Conservation (phyloP, 2,113 vertebrate species). For the Hemiscyllium ocellatum region DNA sequence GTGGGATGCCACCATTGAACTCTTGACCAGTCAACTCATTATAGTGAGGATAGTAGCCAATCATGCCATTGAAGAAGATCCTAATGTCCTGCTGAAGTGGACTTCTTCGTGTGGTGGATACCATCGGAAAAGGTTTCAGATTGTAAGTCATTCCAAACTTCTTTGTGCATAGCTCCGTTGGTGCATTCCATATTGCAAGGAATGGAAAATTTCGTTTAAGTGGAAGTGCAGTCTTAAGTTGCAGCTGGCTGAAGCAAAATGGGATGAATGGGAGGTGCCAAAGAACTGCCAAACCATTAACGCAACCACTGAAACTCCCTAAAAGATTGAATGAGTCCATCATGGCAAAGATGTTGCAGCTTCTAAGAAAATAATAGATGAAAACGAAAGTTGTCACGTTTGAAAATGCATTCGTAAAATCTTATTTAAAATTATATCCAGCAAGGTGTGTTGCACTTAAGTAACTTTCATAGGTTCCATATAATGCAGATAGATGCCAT, state of each 20-base stretch:
- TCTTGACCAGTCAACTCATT: constrained; percentile 54
- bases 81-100: constrained; percentile 72
- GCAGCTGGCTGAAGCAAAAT: background rate
- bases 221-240: constrained; percentile 40
- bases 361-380: background rate
- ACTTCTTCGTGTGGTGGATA: constrained; percentile 60
- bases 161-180: constrained; percentile 59
- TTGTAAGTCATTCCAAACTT: constrained; percentile 53
- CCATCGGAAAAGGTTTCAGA: constrained; percentile 61
- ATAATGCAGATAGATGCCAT: too few species aligned
- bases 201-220: constrained; percentile 70
- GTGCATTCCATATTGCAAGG: constrained; percentile 75
- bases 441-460: background rate
- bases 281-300: background rate
- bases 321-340: background rate
- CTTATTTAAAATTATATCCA: background rate
- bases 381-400: background rate
- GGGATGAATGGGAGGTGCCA: background rate
- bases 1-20: constrained; percentile 71
- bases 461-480: background rate
- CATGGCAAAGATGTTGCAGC: background rate
- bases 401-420: background rate
- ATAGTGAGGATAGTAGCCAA: constrained; percentile 81
- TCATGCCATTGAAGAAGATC: constrained; percentile 77
- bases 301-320: background rate